Conservation (phyloP, 2,888 invertebrate genomes). For the Nomada lathburiana region DNA sequence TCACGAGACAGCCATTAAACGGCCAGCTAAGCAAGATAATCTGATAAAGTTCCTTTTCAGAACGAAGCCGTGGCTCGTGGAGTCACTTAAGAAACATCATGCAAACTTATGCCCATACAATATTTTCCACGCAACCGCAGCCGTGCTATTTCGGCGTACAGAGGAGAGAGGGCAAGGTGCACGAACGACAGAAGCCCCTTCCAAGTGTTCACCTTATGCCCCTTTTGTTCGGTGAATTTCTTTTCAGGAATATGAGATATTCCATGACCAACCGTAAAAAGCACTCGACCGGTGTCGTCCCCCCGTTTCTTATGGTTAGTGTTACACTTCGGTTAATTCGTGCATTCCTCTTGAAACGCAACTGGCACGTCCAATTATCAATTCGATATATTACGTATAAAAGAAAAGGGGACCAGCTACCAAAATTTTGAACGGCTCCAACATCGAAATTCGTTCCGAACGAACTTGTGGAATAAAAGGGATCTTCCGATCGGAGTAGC, state of each 20-base stretch:
- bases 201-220: slow-evolving; percentile 48
- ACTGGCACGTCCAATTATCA: slow-evolving; percentile 21
- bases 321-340: slow-evolving; percentile 45
- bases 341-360: slow-evolving; percentile 20
- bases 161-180: slow-evolving; percentile 66
- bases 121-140: slow-evolving; percentile 19
- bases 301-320: slow-evolving; percentile 31
- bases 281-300: slow-evolving; percentile 26
- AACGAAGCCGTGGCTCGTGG: neutral
- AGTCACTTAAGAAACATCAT: neutral
- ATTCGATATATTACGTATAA: neutral
- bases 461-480: too few relatives aligned
- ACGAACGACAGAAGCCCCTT: slow-evolving; percentile 60
- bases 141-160: slow-evolving; percentile 25
- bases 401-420: too few relatives aligned
- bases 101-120: slow-evolving; percentile 22
- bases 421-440: too few relatives aligned
- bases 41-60: neutral
- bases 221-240: slow-evolving; percentile 76
- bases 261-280: slow-evolving; percentile 37
- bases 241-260: slow-evolving; percentile 81
- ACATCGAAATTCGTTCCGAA: too few relatives aligned
- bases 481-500: too few relatives aligned
- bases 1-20: too few relatives aligned
- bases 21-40: neutral